Conservation (phyloP, 1,140 invertebrate genomes). For the Tetramorium parvispinum region DNA sequence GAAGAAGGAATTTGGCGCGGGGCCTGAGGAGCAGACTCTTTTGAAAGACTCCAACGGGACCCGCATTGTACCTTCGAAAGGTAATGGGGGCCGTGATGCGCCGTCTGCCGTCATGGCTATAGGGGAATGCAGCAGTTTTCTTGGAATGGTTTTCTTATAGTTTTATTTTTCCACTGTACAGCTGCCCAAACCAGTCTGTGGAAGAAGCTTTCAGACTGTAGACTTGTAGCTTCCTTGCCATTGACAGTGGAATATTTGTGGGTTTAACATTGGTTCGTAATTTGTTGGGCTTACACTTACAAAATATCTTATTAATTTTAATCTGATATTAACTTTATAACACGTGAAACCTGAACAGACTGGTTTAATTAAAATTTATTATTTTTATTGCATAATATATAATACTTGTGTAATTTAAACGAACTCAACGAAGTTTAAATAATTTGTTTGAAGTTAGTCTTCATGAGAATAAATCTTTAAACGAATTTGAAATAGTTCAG, state of each 20-base stretch:
- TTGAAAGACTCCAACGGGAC: constrained; percentile 81
- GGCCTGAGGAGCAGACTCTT: constrained; percentile 82
- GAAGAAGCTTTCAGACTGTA: background rate
- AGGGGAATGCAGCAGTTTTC: constrained; percentile 31
- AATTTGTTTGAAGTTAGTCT: background rate
- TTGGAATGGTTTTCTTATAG: constrained; percentile 41
- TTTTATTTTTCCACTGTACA: constrained; percentile 39
- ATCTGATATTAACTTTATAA: background rate
- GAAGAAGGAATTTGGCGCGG: constrained; percentile 81
- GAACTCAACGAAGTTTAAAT: background rate
- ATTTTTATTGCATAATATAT: background rate
- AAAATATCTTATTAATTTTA: background rate
- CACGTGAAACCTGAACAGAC: background rate
- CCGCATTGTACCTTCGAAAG: constrained; percentile 79
- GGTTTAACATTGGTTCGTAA: constrained; percentile 27
- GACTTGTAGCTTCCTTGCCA: constrained; percentile 7
- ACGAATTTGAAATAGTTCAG: background rate
- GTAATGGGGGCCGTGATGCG: constrained; percentile 65
- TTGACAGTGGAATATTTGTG: constrained; percentile 20
- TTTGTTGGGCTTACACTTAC: background rate
- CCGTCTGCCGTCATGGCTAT: constrained; percentile 26
- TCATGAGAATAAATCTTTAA: background rate
- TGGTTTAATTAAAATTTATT: background rate
- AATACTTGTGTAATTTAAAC: background rate
- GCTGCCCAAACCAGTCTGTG: constrained; percentile 63